A percentile compares a stretch with the other conserved stretches of the same genome.
Evolutionary conservation across 2,797 vertebrate genomes (phyloP).

Genomic region (Danio albolineatus): DNA sequence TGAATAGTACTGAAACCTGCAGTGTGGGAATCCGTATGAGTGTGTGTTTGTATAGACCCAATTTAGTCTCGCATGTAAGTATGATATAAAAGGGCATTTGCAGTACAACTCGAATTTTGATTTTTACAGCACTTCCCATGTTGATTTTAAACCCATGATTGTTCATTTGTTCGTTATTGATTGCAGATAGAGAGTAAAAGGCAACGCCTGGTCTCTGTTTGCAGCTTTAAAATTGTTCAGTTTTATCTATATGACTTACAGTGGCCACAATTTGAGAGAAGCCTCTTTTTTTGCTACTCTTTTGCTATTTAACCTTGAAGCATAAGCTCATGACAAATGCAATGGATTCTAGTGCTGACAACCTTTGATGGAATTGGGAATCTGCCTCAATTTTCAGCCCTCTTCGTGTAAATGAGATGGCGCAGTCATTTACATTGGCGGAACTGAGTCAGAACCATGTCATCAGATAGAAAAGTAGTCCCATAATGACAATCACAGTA

Average conservation of each 20-base stretch:
- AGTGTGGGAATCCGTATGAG: constrained; percentile 15
- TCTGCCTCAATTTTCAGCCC: constrained; percentile 38
- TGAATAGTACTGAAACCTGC: constrained; percentile 52
- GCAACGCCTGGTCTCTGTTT: constrained; percentile 1
- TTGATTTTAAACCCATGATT: not conserved
- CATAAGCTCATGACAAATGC: constrained; percentile 21
- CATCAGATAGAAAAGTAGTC: constrained; percentile 29
- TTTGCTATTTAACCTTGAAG: constrained; percentile 43
- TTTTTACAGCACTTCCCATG: constrained; percentile 13
- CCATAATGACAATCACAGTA: constrained; percentile 39
- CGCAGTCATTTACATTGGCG: constrained; percentile 33
- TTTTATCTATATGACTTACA: constrained; percentile 3
- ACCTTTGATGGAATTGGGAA: constrained; percentile 46
- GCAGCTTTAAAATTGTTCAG: not conserved
- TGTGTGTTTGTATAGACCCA: constrained; percentile 34
- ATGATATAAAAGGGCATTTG: not conserved
- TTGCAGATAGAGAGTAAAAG: constrained; percentile 18
- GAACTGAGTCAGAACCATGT: constrained; percentile 37
- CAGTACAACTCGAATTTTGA: constrained; percentile 12
- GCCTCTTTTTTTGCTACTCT: constrained; percentile 28
- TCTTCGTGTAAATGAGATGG: constrained; percentile 31
- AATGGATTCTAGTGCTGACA: constrained; percentile 28
- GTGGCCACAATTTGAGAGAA: constrained; percentile 12
- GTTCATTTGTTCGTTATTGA: constrained; percentile 34
- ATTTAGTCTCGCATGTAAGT: constrained; percentile 32